Conservation (phyloP, 2,888 invertebrate species). For the Zaprionus lineosus region DNA sequence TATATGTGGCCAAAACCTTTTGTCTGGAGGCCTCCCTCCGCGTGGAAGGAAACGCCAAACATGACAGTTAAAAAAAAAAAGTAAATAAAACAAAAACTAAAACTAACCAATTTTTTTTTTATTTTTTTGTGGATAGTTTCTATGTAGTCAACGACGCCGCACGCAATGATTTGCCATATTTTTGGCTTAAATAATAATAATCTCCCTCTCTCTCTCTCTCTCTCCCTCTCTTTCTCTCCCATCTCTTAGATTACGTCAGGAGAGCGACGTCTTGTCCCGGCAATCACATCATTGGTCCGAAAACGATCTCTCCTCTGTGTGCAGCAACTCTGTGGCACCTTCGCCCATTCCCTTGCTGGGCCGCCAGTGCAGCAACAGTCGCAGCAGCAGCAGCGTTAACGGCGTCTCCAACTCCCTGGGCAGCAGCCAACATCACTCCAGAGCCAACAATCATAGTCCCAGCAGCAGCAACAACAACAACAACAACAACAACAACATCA, state of each 20-base stretch:
- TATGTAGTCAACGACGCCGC: slow-evolving; percentile 32
- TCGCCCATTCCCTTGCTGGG: slow-evolving; percentile 68
- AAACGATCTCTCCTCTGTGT: slow-evolving; percentile 82
- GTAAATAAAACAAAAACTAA: slow-evolving; percentile 30
- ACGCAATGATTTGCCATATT: slow-evolving; percentile 67
- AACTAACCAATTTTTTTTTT: too few species aligned
- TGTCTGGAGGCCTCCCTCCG: slow-evolving; percentile 37
- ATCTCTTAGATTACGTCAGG: slow-evolving; percentile 82
- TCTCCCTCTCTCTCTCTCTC: not conserved
- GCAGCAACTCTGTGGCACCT: slow-evolving; percentile 78
- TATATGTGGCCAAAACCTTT: slow-evolving; percentile 60
- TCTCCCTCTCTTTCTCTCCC: not conserved
- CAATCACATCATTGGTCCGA: slow-evolving; percentile 83
- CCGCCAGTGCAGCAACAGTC: slow-evolving; percentile 51
- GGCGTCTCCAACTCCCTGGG: slow-evolving; percentile 26
- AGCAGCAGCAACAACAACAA: slow-evolving; percentile 30
- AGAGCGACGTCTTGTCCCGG: slow-evolving; percentile 82
- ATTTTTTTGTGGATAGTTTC: too few species aligned
- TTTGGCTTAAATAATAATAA: slow-evolving; percentile 3
- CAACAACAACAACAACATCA: slow-evolving; percentile 42
- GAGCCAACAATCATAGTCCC: slow-evolving; percentile 35
- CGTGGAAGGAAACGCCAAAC: slow-evolving; percentile 57
- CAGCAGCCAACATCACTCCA: slow-evolving; percentile 49
- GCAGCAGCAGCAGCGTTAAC: slow-evolving; percentile 43
- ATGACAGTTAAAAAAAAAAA: slow-evolving; percentile 45